A percentile compares a stretch with the other conserved stretches of the same genome.
These are phyloP conservation scores for Promerops cafer DNA, from an alignment of 2,113 vertebrate species.

Conservation along the genomic window DNA sequence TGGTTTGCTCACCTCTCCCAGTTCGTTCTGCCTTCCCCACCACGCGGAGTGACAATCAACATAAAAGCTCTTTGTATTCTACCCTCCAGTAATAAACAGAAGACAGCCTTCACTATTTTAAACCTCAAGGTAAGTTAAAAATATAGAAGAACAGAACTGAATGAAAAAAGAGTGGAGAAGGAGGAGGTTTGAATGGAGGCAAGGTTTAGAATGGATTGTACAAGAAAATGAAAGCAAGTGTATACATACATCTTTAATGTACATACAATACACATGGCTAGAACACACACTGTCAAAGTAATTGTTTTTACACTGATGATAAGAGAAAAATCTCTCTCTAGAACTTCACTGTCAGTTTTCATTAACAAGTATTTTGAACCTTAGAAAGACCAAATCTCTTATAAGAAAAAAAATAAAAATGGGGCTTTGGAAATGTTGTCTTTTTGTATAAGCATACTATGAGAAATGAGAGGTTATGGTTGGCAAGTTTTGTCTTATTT, in stretches of 20 bases:
- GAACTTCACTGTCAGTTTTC: background rate
- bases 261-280: background rate
- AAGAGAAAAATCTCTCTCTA: background rate
- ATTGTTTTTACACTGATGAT: background rate
- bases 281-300: background rate
- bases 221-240: background rate
- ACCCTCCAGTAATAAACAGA: background rate
- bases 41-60: slow-evolving; percentile 44
- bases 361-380: background rate
- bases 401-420: background rate
- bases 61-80: slow-evolving; percentile 40
- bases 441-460: background rate
- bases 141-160: background rate
- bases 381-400: background rate
- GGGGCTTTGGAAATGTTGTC: background rate
- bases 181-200: background rate
- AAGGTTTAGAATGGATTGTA: background rate
- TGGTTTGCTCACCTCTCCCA: slow-evolving; percentile 38
- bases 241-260: background rate
- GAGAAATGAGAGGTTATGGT: background rate
- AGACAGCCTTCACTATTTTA: background rate
- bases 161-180: background rate
- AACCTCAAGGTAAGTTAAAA: background rate
- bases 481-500: background rate
- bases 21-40: slow-evolving; percentile 37